Base-by-base conservation (phyloP, 2,797 vertebrate species). In the Enteromius afrohamiltoni region DNA sequence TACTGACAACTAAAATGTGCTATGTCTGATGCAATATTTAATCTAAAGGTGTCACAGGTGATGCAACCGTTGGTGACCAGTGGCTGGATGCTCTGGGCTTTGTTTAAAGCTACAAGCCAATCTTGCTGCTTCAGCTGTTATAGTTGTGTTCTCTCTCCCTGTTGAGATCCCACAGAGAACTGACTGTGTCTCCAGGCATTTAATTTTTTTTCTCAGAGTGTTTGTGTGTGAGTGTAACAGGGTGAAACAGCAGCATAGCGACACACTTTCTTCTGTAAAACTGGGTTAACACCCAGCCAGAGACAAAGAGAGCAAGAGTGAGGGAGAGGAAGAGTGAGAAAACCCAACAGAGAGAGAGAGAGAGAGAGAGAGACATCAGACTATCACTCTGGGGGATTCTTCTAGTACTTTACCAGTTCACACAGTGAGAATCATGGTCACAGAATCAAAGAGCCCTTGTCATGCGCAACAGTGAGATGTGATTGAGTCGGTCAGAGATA, bases 191-290 rank as follows among this genome's bases (percentile, higher is more conserved):
- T 83, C 53, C 67, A 83, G 75, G 65, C 82, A 62, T 78, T 82
- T 83, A 37, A 60, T 7, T 83, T 42, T 71, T 71, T 70, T 70
- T 51, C 74, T 60, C 49, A 31, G 34, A 65, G 23, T 79, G 45
- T 77, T 51, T 77, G 71, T 77, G 42, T 79, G 19, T 82, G 62
- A 34, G 26, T 17, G 53, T 26, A 47, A 67, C 62, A 79, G 75
- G 79, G 75, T 45, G 47, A 85, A 82, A 71, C 68, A 75, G 62
- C 55, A 84, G 67, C 67, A 73, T 62, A 47, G 75, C 67, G 58
- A 58, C 85, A 79, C 47, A 79, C 76, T 85, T 85, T 76, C 29
- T 17, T 71, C 76, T 76, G 64, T 87, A 73, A 85, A 87, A 85
- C 75, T 85, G 76, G 83, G 86, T 87, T 87, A 82, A 82, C 69